These are phyloP conservation scores for Silvanus unidentatus DNA, from an alignment of 2,888 invertebrate genomes.

Conservation along the genomic window DNA sequence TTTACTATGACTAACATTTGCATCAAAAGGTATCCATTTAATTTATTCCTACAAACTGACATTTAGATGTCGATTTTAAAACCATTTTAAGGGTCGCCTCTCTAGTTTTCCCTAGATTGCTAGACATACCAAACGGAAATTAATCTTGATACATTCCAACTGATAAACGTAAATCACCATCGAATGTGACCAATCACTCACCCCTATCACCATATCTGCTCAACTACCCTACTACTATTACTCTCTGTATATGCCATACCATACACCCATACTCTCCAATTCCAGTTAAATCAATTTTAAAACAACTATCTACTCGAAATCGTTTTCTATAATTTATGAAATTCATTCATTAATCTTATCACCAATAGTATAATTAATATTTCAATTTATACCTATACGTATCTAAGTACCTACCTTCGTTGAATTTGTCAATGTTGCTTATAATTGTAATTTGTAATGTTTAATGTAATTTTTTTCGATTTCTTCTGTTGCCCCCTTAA, in stretches of 20 bases:
- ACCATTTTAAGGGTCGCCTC: conserved; percentile 16
- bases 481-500: no score
- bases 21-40: conserved; percentile 30
- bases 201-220: conserved; percentile 9
- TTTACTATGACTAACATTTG: conserved; percentile 28
- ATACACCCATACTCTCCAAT: background rate
- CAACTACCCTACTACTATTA: background rate
- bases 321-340: no score
- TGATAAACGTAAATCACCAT: conserved; percentile 22
- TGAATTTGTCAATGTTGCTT: no score
- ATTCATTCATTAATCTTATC: no score
- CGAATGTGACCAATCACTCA: conserved; percentile 23
- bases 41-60: conserved; percentile 20
- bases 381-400: no score
- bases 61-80: conserved; percentile 22
- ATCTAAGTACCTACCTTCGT: no score
- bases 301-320: background rate
- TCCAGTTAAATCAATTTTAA: conserved; percentile 3
- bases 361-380: no score
- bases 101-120: conserved; percentile 17
- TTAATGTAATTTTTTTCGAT: no score
- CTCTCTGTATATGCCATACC: no score
- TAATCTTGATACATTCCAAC: conserved; percentile 23
- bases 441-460: no score
- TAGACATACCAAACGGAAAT: conserved; percentile 19